Base-by-base conservation (phyloP, 2,888 invertebrate genomes). In the Metallyticus violacea region DNA sequence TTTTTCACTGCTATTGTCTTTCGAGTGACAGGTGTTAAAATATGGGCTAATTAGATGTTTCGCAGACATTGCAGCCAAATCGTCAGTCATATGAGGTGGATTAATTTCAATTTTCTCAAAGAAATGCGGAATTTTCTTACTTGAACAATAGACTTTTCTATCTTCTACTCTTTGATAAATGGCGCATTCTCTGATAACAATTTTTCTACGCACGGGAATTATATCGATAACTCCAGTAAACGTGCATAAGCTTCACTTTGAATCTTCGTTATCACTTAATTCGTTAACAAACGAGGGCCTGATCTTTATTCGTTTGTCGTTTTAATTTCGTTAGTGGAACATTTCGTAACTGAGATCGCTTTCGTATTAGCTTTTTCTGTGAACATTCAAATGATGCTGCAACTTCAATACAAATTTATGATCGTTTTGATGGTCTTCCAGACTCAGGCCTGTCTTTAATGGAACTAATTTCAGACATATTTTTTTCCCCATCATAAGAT, bases 201-300 rank as follows among this genome's bases (percentile, higher is more conserved):
- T n/a, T n/a, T 78, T 78, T 15, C n/a, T 25, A n/a, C 22, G 6
- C 22, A 22, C 28, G 30, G 26, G 81, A 28, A 29, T n/a, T 81
- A 6, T 29, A 5, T 29, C 28, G 22, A 81, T 9, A 81, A 81
- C 81, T 81, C 30, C 81, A 27, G 81, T 29, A 7, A 81, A 29
- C 81, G n/a, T 22, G 29, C 81, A 81, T 26, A 29, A 7, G 30
- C 28, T 26, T 27, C 27, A n/a, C n/a, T n/a, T n/a, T n/a, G n/a
- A n/a, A 28, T 29, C 27, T 28, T 29, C 81, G n/a, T 81, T 81
- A 81, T 81, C 81, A 81, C 29, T 81, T n/a, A 81, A 81, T n/a
- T 81, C n/a, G n/a, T n/a, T n/a, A n/a, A n/a, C n/a, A 22, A 81
- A 81, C 25, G 30, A 28, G 29, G 30, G 81, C 22, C 27, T 81